Evolutionary conservation across 2,113 vertebrate species (phyloP).

Genomic region (Felis chaus): DNA sequence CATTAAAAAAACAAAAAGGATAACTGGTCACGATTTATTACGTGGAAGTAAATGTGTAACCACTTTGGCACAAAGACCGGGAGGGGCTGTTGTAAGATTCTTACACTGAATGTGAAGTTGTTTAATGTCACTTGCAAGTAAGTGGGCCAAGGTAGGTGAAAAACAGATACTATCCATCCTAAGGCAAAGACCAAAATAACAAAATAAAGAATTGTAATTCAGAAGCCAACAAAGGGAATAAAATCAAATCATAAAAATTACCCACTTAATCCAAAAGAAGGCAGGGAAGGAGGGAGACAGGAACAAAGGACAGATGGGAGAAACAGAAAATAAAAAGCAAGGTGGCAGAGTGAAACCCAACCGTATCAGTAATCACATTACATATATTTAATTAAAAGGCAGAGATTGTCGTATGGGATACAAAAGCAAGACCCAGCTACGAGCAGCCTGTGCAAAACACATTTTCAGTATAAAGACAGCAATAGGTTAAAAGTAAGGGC

Average conservation of each 20-base stretch:
- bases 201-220: neutral
- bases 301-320: neutral
- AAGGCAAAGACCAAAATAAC: neutral
- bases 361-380: neutral
- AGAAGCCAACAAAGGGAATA: neutral
- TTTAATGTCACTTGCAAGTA: neutral
- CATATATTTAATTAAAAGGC: neutral
- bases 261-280: neutral
- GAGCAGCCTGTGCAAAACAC: neutral
- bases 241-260: neutral
- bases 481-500: neutral
- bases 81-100: neutral
- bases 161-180: neutral
- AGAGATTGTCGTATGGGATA: neutral
- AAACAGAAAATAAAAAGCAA: constrained; percentile 33
- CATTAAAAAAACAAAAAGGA: too few relatives aligned
- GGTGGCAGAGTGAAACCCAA: neutral
- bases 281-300: neutral
- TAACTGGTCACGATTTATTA: neutral
- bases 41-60: neutral
- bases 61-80: neutral
- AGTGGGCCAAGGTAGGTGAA: neutral
- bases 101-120: neutral
- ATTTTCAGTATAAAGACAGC: constrained; percentile 27
- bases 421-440: neutral